Evolutionary conservation across 1,140 invertebrate genomes (phyloP), one percentile per base, ranked within the genome.

Genomic region (Macrobrachium rosenbergii): DNA sequence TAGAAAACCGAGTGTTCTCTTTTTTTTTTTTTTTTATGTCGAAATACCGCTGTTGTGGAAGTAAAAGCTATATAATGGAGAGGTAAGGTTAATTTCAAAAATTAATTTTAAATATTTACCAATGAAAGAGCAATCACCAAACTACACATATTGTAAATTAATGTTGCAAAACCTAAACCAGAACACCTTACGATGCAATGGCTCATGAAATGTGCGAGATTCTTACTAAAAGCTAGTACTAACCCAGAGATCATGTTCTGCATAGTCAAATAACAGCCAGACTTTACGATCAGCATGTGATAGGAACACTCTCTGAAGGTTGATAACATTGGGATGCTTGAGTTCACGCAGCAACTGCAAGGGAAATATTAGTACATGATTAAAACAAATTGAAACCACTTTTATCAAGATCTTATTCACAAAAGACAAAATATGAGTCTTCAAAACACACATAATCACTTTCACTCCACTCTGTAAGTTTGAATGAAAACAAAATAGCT

Each of bases 161-260:
- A 12, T 10, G 52, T 8, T 52, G 7, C 12, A 12, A 8, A 52
- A 52, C 52, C 12, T 8, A 52, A 52, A 52, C 52, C 12, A 52
- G 7, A 52, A 10, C 0, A 52, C 52, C 12, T 10, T 52, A 52
- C 52, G 6, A 5, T 52, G 12, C 2, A 12, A 8, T 52, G 12
- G 52, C 0, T 52, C 12, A 52, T 12, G 12, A 52, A 52, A 58
- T 83, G 89, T 8, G 19, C 14, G 79, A 21, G n/a, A 63, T 67
- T 23, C 21, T 16, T 6, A 16, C 23, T 21, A 60, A 21, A 23
- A 17, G 10, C 21, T 16, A 58, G 62, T 85, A 91, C 91, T 92
- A 92, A 95, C 95, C 99, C 99, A 99, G 43, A 99, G 92, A 94
- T 99, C 99, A 94, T 99, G 98, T 93, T 99, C 99, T 7, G 99